Conservation (phyloP, 2,888 invertebrate species). For the Hylaea fasciaria region DNA sequence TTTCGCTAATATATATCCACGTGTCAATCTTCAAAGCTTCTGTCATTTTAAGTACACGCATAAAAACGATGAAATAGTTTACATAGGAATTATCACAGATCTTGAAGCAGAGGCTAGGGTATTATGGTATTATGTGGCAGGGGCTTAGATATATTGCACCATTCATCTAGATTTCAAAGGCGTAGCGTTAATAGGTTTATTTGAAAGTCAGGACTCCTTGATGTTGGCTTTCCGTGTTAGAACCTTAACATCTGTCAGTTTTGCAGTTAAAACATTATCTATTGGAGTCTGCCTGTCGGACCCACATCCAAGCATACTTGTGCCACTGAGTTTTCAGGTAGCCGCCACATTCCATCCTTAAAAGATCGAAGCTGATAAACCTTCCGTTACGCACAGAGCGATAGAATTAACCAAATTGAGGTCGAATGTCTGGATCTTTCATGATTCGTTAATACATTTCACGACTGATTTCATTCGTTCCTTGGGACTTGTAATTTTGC, state of each 20-base stretch:
- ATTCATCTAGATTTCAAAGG: constrained; percentile 31
- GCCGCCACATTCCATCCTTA: constrained; percentile 21
- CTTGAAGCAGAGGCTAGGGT: constrained; percentile 6
- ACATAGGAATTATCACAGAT: constrained; percentile 17
- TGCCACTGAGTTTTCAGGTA: constrained; percentile 33
- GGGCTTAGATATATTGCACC: constrained; percentile 10
- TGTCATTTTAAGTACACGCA: constrained; percentile 5
- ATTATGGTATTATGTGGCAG: too few species aligned
- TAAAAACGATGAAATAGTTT: constrained; percentile 14
- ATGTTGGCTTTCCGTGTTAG: constrained; percentile 20
- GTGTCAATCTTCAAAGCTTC: constrained; percentile 18
- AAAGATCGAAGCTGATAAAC: constrained; percentile 27
- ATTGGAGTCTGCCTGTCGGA: constrained; percentile 28
- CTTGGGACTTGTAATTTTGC: constrained; percentile 2
- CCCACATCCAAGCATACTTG: constrained; percentile 29
- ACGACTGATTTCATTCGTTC: constrained; percentile 30
- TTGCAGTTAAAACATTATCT: constrained; percentile 21
- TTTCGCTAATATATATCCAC: too few species aligned
- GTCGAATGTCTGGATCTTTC: constrained; percentile 17
- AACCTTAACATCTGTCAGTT: constrained; percentile 38
- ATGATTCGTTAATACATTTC: constrained; percentile 9
- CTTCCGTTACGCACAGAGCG: constrained; percentile 3
- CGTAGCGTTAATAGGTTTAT: constrained; percentile 25
- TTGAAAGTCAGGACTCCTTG: constrained; percentile 28
- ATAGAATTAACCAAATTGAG: constrained; percentile 32